phyloP scores from a whole-genome alignment of 2,113 vertebrate species.

The Gambusia holbrooki region DNA sequence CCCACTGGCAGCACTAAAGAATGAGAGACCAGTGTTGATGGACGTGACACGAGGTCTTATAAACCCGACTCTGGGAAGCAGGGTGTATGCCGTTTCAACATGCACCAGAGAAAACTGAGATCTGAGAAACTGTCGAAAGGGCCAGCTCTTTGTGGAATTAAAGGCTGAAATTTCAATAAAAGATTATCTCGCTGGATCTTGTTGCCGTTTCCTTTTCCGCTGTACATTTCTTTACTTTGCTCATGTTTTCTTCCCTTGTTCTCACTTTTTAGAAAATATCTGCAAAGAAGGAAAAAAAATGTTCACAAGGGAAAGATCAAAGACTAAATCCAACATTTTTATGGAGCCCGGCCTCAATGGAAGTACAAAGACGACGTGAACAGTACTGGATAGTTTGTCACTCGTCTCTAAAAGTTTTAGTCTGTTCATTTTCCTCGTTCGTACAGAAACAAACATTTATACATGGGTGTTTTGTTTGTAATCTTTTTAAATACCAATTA shows the following conservation, averaged over 20 bases:
- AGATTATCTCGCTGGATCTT: conserved; percentile 5
- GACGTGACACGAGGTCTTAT: not conserved
- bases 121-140: conserved; percentile 29
- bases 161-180: conserved; percentile 29
- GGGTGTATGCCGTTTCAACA: conserved; percentile 10
- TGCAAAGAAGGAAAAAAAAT: not conserved
- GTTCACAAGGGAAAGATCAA: conserved; percentile 1
- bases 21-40: not conserved
- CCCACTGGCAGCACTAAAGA: conserved; percentile 44
- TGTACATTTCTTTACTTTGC: conserved; percentile 10
- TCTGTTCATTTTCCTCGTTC: too few species aligned
- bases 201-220: not conserved
- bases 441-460: too few species aligned
- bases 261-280: not conserved
- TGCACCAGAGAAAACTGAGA: not conserved
- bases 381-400: too few species aligned
- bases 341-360: too few species aligned
- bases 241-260: not conserved
- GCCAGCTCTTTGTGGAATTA: conserved; percentile 8
- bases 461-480: too few species aligned
- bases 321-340: conserved; percentile 15
- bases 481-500: too few species aligned
- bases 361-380: too few species aligned
- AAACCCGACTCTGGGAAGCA: not conserved
- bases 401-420: too few species aligned